Evolutionary conservation across 2,888 invertebrate species (phyloP).

Genomic region (Volucella bombylans): DNA sequence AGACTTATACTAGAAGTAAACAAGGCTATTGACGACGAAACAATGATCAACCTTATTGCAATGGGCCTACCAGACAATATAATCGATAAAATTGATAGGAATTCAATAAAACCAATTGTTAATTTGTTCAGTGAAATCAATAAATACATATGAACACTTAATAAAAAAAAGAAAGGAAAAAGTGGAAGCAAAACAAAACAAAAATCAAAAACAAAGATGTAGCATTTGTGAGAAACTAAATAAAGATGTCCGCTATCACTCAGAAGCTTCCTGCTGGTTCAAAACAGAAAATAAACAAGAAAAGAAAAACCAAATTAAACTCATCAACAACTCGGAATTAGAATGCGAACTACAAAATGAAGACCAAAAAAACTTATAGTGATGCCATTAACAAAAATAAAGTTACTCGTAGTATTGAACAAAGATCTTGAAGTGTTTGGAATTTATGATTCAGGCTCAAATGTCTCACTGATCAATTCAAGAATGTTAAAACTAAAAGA

Average conservation of each 20-base stretch:
- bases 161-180: constrained; percentile 2
- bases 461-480: constrained; percentile 30
- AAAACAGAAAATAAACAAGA: constrained; percentile 7
- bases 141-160: constrained; percentile 9
- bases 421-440: constrained; percentile 23
- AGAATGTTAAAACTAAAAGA: constrained; percentile 16
- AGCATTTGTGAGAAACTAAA: constrained; percentile 13
- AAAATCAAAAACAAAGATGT: constrained; percentile 7
- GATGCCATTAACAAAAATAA: constrained; percentile 40
- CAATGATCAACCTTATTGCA: no score
- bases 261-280: constrained; percentile 27
- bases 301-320: no score
- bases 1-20: no score
- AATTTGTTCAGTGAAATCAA: constrained; percentile 10
- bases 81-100: no score
- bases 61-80: no score
- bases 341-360: constrained; percentile 37
- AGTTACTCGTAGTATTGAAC: constrained; percentile 37
- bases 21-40: no score
- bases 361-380: constrained; percentile 32
- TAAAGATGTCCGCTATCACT: constrained; percentile 14
- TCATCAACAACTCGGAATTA: constrained; percentile 19
- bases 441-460: constrained; percentile 45
- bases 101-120: neutral
- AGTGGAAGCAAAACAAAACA: neutral